Evolutionary conservation across 2,797 vertebrate species (phyloP), one percentile per base, ranked within the genome.

Genomic region (Coregonus suidteri): DNA sequence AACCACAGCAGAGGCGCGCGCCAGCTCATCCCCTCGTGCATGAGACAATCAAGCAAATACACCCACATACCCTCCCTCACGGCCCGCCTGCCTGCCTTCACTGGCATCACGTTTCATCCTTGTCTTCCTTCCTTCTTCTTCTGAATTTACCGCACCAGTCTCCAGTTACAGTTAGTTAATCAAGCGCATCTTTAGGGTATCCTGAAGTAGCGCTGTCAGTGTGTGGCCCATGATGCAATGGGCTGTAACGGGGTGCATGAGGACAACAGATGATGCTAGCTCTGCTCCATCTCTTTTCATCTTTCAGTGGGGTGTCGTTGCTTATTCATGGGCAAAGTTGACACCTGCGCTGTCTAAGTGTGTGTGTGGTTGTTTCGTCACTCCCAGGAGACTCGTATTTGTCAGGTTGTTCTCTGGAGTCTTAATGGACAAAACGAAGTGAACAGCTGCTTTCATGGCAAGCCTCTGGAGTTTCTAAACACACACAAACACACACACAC

Each of bases 151-250:
- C 30, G 76, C 31, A 59, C 56, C 71, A 31, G 30, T 65, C 77
- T 74, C 77, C 59, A 2, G n/a, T 62, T 9, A 11, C n/a, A 20
- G 59, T 11, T 25, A 72, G 80, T 81, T 84, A 73, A 73, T 54
- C 69, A 74, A 70, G 66, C 56, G 47, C 68, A 74, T 77, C 41
- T 75, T 78, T 69, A 75, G 70, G 76, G 79, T 74, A 72, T 76
- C 70, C 53, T 70, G 71, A 73, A 74, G 74, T 78, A 77, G 79
- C 41, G n/a, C 34, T 77, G 79, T 85, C 81, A 75, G 78, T 53
- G 89, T 77, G 82, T 75, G 87, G 62, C 76, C 76, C 84, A 78
- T 93, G 90, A 92, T 86, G 91, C 84, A 93, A 93, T 86, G 77
- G 37, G 71, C 69, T 77, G 92, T 79, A 91, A 94, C 76, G 82